Evolutionary conservation across 2,797 vertebrate genomes (phyloP).

Genomic region (Trachurus trachurus): DNA sequence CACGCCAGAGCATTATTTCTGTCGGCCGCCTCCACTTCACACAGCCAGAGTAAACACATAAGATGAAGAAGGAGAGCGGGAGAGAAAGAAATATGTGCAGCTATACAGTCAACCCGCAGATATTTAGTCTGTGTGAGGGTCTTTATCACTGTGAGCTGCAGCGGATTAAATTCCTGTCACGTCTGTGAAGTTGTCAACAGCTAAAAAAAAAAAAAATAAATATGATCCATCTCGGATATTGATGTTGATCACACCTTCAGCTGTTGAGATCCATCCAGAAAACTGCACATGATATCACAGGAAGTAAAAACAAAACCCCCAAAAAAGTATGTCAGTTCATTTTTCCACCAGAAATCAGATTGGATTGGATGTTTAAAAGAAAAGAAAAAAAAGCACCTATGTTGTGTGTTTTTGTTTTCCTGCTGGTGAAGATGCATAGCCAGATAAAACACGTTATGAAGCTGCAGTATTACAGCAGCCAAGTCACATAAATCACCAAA

Average conservation of each 20-base stretch:
- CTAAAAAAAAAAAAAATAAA: background rate
- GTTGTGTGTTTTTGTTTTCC: background rate
- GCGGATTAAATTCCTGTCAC: slow-evolving; percentile 23
- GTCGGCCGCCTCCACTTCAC: slow-evolving; percentile 27
- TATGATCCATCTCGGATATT: no score
- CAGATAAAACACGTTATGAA: background rate
- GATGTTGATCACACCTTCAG: background rate
- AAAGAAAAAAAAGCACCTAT: background rate
- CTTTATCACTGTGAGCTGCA: slow-evolving; percentile 29
- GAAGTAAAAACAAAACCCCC: no score
- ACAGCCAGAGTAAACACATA: slow-evolving; percentile 64
- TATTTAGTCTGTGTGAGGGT: slow-evolving; percentile 55
- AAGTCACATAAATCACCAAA: background rate
- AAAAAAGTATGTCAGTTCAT: background rate
- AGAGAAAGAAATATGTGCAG: slow-evolving; percentile 56
- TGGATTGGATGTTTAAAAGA: no score
- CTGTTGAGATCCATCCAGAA: background rate
- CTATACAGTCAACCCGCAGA: slow-evolving; percentile 44
- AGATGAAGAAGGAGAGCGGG: slow-evolving; percentile 49
- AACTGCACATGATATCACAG: background rate
- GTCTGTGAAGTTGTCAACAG: slow-evolving; percentile 25
- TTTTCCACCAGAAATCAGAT: background rate
- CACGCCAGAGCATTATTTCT: slow-evolving; percentile 40
- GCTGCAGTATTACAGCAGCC: background rate
- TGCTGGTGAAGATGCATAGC: background rate